Conservation (phyloP, 2,797 vertebrate species). For the Hafferia zeledoni region DNA sequence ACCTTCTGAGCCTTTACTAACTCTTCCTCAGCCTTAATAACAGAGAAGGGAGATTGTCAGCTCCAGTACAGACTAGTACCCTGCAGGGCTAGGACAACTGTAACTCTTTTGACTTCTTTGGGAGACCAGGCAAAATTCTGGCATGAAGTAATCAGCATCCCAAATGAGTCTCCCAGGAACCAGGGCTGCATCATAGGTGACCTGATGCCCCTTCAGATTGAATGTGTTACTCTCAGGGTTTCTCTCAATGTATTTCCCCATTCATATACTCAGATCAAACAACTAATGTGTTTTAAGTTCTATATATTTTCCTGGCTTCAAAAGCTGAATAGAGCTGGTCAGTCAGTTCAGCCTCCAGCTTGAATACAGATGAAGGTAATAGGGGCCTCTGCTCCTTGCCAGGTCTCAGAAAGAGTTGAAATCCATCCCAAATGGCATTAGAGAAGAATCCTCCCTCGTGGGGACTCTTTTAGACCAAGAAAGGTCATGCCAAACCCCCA, state of each 20-base stretch:
- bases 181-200: not conserved
- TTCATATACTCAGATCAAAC: not conserved
- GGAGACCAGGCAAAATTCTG: not conserved
- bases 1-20: conserved; percentile 97
- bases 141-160: not conserved
- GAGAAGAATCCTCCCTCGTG: not conserved
- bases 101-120: not conserved
- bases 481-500: not conserved
- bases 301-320: not conserved
- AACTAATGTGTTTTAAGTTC: not conserved
- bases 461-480: not conserved
- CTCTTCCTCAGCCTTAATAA: conserved; percentile 93
- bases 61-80: not conserved
- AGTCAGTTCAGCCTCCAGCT: not conserved
- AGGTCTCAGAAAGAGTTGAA: not conserved
- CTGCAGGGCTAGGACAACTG: not conserved
- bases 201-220: not conserved
- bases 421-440: not conserved
- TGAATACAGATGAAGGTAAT: not conserved
- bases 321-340: not conserved
- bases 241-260: not conserved
- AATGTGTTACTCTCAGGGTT: not conserved
- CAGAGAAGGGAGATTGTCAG: conserved; percentile 38
- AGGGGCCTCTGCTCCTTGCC: not conserved
- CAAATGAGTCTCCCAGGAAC: not conserved